phyloP scores from a whole-genome alignment of 2,797 vertebrate genomes.

The Parauchenoglanis punctatus region DNA sequence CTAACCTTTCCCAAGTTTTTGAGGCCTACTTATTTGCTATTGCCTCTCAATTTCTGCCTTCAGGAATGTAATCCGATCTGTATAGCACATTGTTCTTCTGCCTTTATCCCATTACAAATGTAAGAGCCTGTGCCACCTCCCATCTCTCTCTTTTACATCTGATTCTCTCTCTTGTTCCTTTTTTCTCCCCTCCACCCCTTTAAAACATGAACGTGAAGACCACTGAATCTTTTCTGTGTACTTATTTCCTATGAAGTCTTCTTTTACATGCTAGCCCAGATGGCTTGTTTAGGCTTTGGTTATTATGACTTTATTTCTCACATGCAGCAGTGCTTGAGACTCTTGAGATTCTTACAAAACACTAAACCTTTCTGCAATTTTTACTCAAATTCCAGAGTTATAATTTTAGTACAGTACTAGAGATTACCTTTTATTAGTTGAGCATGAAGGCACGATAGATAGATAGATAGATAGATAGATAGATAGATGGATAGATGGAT shows the following conservation, averaged over 20 bases:
- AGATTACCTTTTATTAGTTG: background rate
- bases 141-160: background rate
- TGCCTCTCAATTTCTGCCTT: background rate
- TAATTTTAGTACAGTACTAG: background rate
- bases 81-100: background rate
- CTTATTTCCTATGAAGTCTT: background rate
- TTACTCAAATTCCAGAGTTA: background rate
- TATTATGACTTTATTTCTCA: background rate
- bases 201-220: background rate
- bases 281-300: background rate
- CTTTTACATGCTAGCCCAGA: background rate
- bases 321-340: background rate
- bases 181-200: background rate
- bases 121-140: background rate
- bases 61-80: background rate
- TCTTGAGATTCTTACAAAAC: background rate
- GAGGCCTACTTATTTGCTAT: background rate
- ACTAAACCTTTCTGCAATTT: background rate
- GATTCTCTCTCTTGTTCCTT: background rate
- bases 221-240: background rate
- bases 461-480: background rate
- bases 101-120: background rate
- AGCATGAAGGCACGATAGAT: background rate
- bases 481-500: background rate
- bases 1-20: background rate